Evolutionary conservation across 2,797 vertebrate species (phyloP).

Genomic region (Eospalax fontanierii): DNA sequence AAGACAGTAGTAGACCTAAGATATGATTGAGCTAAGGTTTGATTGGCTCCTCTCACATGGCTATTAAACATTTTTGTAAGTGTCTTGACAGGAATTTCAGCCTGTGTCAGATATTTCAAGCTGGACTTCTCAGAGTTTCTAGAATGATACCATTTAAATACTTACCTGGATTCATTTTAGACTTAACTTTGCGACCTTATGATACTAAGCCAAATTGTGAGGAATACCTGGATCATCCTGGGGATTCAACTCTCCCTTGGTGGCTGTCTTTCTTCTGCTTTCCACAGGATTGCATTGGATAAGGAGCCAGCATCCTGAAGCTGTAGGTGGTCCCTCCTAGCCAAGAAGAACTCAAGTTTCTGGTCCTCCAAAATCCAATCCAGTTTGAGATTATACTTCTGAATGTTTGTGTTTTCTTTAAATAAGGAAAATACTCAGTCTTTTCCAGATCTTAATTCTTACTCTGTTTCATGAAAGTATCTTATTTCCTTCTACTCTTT

Average conservation of each 20-base stretch:
- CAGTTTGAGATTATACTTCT: background rate
- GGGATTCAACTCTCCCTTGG: background rate
- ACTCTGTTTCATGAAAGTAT: background rate
- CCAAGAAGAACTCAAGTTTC: background rate
- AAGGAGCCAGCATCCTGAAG: background rate
- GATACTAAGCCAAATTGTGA: background rate
- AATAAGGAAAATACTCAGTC: background rate
- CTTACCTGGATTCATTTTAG: background rate
- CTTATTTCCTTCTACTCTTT: constrained; percentile 47
- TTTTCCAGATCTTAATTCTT: background rate
- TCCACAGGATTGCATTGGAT: background rate
- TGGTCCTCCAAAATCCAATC: background rate
- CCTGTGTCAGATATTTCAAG: background rate
- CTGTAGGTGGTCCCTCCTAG: background rate
- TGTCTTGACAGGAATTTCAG: background rate
- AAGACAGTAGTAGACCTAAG: too few species aligned
- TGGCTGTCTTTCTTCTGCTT: background rate
- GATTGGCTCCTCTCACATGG: background rate
- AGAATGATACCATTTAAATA: background rate
- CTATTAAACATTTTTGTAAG: background rate
- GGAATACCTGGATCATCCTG: background rate
- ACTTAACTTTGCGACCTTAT: background rate
- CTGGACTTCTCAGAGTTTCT: background rate
- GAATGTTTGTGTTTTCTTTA: background rate
- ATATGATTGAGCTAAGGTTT: too few species aligned